Evolutionary conservation across 2,888 invertebrate genomes (phyloP), one percentile per base, ranked within the genome.

Genomic region (Morpho deidamia): DNA sequence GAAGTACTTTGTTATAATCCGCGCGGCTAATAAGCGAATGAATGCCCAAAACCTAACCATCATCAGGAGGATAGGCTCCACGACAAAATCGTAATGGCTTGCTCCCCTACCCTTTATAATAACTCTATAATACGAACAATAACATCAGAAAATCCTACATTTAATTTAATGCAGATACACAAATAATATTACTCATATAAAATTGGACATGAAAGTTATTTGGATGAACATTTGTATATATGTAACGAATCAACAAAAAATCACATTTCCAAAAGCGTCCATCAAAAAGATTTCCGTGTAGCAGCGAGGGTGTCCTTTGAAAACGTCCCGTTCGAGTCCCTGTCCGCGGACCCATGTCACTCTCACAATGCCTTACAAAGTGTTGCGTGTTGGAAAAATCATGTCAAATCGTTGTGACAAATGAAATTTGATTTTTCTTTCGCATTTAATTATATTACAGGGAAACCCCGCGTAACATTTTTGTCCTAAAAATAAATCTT

Each of bases 331-430:
- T 66, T 60, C 63, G n/a, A 64, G 71, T 63, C 66, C 68, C 74
- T 70, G 72, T 73, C 72, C 68, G 65, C 60, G 69, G 67, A 86
- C 88, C 88, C 87, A 82, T 81, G 72, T 88, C 88, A 87, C 60
- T 68, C 58, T 68, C 71, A 88, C 88, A 88, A 88, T 83, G 72
- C 76, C 62, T 56, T 62, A 70, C 72, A 76, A 72, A 76, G 74
- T 74, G 77, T 70, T 77, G 74, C 73, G 73, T 74, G 79, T 74
- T 76, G 68, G 70, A 76, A 71, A 81, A 78, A 68, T 63, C 70
- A 72, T 68, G 71, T 67, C 67, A 72, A 74, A 76, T 69, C 70
- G 68, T 72, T 72, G 71, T 77, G 74, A 74, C 74, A 76, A 80
- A 81, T 81, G 71, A 74, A 78, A 82, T 76, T 68, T 65, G 68